phyloP scores from a whole-genome alignment of 2,113 vertebrate genomes.

The Oryctolagus cuniculus region mOryCun1.1 NC_091443.1:46015001-46015500 shows the following conservation, averaged over 20 bases:
- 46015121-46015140: slow-evolving; percentile 85
- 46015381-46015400: slow-evolving; percentile 91
- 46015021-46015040: slow-evolving; percentile 69
- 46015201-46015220: slow-evolving; percentile 84
- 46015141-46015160: slow-evolving; percentile 82
- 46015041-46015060: slow-evolving; percentile 77
- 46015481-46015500: slow-evolving; percentile 89
- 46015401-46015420: slow-evolving; percentile 88
- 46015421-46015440: slow-evolving; percentile 88
- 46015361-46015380: slow-evolving; percentile 91
- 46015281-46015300: slow-evolving; percentile 89
- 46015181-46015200: slow-evolving; percentile 81
- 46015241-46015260: slow-evolving; percentile 92
- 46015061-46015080: slow-evolving; percentile 74
- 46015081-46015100: slow-evolving; percentile 76
- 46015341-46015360: slow-evolving; percentile 91
- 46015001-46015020: slow-evolving; percentile 81
- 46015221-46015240: slow-evolving; percentile 86
- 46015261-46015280: slow-evolving; percentile 91
- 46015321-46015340: slow-evolving; percentile 92
- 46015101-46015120: slow-evolving; percentile 82
- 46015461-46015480: slow-evolving; percentile 92
- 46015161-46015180: slow-evolving; percentile 87
- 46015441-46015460: slow-evolving; percentile 86
- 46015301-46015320: slow-evolving; percentile 94